Evolutionary conservation across 2,888 invertebrate genomes (phyloP).

Genomic region (Calameuta idolon): DNA sequence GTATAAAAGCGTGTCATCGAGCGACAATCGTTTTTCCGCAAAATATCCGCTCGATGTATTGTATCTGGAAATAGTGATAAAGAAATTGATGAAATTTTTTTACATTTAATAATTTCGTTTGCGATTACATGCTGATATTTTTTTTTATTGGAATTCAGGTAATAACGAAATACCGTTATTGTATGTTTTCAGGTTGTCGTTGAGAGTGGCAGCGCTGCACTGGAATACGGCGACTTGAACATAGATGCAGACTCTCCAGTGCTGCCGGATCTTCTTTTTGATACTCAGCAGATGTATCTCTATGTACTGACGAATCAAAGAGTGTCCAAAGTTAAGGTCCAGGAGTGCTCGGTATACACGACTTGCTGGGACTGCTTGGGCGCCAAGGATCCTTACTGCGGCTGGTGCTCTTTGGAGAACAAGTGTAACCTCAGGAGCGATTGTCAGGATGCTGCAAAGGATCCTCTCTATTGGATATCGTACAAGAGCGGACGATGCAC

Average conservation of each 20-base stretch:
- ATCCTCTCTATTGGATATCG: conserved; percentile 95
- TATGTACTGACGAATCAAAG: conserved; percentile 94
- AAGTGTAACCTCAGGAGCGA: conserved; percentile 93
- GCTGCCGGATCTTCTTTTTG: conserved; percentile 92
- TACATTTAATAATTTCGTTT: neutral
- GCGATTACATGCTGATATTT: neutral
- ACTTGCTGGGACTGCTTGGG: conserved; percentile 93
- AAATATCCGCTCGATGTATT: neutral
- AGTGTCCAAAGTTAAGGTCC: conserved; percentile 94
- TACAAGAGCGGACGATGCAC: conserved; percentile 98
- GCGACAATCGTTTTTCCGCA: neutral
- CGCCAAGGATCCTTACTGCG: conserved; percentile 96
- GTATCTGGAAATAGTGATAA: neutral
- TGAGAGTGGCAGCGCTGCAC: conserved; percentile 84
- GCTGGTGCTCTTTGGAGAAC: conserved; percentile 97
- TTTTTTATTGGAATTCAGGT: neutral
- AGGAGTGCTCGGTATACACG: conserved; percentile 91
- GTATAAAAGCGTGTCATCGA: neutral
- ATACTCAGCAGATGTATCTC: conserved; percentile 89
- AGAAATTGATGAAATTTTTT: neutral
- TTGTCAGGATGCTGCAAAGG: conserved; percentile 92
- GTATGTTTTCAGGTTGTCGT: conserved; percentile 79
- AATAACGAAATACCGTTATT: neutral
- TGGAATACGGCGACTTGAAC: conserved; percentile 89
- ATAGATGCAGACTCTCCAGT: conserved; percentile 87